Conservation (phyloP, 1,140 invertebrate species). For the Drosophila pallidifrons region DNA sequence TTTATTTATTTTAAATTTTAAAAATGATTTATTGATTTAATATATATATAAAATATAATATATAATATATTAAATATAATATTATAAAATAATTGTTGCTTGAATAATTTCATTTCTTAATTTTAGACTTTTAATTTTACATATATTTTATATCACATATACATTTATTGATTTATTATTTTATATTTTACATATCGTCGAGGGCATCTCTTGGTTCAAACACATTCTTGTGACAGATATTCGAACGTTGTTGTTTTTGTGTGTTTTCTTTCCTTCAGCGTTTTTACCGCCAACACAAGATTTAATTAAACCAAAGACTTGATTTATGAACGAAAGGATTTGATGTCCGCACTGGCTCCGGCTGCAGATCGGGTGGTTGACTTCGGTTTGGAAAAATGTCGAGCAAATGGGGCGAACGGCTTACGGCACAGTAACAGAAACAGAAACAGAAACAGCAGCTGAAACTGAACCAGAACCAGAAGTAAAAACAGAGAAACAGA, state of each 20-base stretch:
- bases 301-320: slow-evolving; percentile 85
- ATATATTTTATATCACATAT: too few species aligned
- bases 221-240: not conserved
- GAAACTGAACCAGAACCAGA: slow-evolving; percentile 8
- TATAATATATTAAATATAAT: too few species aligned
- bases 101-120: too few species aligned
- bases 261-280: slow-evolving; percentile 52
- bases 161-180: too few species aligned
- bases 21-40: too few species aligned
- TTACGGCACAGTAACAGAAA: slow-evolving; percentile 26
- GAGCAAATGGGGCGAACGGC: slow-evolving; percentile 69
- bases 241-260: slow-evolving; percentile 31
- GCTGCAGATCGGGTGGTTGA: slow-evolving; percentile 34
- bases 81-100: too few species aligned
- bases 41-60: too few species aligned
- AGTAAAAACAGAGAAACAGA: not conserved
- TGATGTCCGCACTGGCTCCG: slow-evolving; percentile 58
- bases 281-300: slow-evolving; percentile 85
- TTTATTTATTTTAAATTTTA: too few species aligned
- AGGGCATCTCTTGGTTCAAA: slow-evolving; percentile 6
- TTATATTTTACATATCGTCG: not conserved
- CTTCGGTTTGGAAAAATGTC: slow-evolving; percentile 70
- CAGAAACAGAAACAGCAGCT: not conserved
- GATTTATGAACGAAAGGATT: slow-evolving; percentile 85
- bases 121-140: too few species aligned